A percentile compares a stretch with the other conserved stretches of the same genome.
phyloP scores from a whole-genome alignment of 2,797 vertebrate species.

The Falco cherrug region DNA sequence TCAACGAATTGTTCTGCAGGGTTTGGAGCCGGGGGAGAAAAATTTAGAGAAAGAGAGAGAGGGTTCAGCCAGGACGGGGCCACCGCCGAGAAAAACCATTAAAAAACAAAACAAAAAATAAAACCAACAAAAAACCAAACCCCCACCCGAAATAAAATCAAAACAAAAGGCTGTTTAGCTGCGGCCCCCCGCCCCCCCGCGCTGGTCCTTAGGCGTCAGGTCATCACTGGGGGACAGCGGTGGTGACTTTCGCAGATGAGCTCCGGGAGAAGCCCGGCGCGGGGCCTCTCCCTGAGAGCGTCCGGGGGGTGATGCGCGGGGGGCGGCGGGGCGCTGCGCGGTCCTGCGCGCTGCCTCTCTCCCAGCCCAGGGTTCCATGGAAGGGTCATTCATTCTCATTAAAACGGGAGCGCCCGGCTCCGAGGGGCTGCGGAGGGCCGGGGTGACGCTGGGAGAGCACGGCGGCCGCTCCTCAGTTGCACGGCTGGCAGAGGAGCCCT shows the following conservation, averaged over 20 bases:
- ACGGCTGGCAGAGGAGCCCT: background rate
- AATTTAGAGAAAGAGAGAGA: background rate
- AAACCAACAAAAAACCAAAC: too few relatives aligned
- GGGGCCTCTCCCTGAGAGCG: background rate
- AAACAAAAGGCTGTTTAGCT: background rate
- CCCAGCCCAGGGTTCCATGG: background rate
- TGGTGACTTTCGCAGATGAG: background rate
- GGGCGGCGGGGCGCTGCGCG: background rate
- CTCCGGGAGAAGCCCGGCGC: background rate
- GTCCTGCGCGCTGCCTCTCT: background rate
- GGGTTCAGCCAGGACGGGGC: background rate
- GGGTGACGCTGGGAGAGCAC: background rate
- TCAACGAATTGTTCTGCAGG: slow-evolving; percentile 94
- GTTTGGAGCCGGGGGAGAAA: background rate
- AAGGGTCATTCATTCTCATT: background rate
- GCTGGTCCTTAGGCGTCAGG: background rate
- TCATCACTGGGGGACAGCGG: background rate
- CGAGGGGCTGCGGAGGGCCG: background rate
- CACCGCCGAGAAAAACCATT: background rate
- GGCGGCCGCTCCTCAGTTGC: background rate
- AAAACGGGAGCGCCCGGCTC: background rate
- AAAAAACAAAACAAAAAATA: background rate
- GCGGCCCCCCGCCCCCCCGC: too few relatives aligned
- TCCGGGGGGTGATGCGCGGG: background rate
- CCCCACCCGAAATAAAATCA: background rate